These are phyloP conservation scores for Brienomyrus brachyistius DNA, from an alignment of 2,113 vertebrate species.

Conservation along the genomic window DNA sequence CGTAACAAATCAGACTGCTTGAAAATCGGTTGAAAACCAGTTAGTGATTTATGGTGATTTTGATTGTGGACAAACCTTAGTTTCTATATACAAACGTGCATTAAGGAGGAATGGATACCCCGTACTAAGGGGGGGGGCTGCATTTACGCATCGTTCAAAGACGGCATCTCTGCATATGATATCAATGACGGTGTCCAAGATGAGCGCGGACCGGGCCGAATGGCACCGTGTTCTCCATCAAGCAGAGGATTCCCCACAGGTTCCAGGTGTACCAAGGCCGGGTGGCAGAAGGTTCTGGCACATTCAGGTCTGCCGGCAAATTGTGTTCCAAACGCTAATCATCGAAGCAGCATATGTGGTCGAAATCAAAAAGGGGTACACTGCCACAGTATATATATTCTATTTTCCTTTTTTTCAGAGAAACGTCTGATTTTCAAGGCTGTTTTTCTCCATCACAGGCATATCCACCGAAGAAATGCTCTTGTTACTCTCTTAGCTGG, in stretches of 20 bases:
- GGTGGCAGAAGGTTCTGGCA: background rate
- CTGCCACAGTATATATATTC: background rate
- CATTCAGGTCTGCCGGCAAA: background rate
- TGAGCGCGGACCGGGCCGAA: background rate
- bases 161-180: too few relatives aligned
- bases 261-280: background rate
- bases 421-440: background rate
- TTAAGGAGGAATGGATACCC: too few relatives aligned
- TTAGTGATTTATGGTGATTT: too few relatives aligned
- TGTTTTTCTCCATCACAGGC: background rate
- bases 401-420: background rate
- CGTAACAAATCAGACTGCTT: too few relatives aligned
- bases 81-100: too few relatives aligned
- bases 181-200: background rate
- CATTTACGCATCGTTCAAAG: too few relatives aligned
- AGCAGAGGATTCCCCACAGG: background rate
- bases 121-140: too few relatives aligned
- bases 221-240: background rate
- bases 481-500: background rate
- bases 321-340: background rate
- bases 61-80: too few relatives aligned
- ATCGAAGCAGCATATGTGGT: background rate
- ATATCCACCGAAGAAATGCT: background rate
- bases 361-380: background rate
- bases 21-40: too few relatives aligned